Base-by-base conservation (phyloP, 1,140 invertebrate species). In the Campoletis sonorensis region DNA sequence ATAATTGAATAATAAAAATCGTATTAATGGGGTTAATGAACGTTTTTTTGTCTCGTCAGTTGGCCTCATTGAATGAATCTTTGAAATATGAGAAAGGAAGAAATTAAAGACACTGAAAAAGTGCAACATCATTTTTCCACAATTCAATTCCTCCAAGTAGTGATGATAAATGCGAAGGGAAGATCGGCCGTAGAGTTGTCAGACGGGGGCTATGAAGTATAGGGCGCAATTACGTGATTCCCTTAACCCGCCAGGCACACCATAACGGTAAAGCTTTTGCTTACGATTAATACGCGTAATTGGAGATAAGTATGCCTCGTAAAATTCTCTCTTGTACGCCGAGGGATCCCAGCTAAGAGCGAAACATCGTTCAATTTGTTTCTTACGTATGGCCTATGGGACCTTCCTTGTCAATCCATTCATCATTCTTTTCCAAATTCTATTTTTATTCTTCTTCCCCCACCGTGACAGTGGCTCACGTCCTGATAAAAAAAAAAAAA, bases 251-350 rank as follows among this genome's bases (percentile, higher is more conserved):
- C 70, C 58, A 80, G 67, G 26, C 70, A 49, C 70, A 23, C 70
- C 4, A 49, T 81, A 81, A 77, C 80, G 72, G 80, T 77, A 68
- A 51, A 49, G 33, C 73, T 45, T 81, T 64, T 64, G 58, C 33
- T 33, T 58, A 77, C 82, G 79, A 83, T 83, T 80, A 78, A 83
- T 83, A 80, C 78, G 37, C 73, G 73, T 68, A 81, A 79, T 79
- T 79, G 54, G 70, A 70, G 79, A 79, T 79, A 79, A 79, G 77
- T 79, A 79, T 79, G 58, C 77, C 26, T 79, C 79, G 79, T 79
- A 79, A 79, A 40, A 70, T 37, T 70, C 30, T 13, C 68, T 70
- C 68, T 45, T 45, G 68, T 37, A 26, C 23, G 11, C 3, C 61
- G 23, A 64, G 61, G 61, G n/a, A 64, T 23, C 23, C 3, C 61